Base-by-base conservation (phyloP, 2,888 invertebrate genomes). In the Gymnocheta viridis region DNA sequence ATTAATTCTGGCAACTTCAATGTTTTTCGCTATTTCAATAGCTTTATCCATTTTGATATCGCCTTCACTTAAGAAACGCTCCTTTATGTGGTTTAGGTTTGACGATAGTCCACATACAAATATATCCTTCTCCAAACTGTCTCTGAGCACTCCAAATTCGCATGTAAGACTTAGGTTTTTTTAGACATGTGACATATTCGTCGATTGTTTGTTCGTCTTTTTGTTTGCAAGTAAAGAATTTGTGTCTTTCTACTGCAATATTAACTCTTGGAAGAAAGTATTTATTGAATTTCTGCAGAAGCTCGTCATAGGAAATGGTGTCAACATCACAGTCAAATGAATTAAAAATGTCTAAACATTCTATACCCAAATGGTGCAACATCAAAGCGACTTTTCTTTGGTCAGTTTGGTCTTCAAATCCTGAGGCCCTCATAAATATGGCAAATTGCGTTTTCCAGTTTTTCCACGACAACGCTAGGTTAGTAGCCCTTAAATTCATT, bases 311-410 rank as follows among this genome's bases (percentile, higher is more conserved):
- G n/a, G n/a, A n/a, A n/a, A n/a, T n/a, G n/a, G n/a, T n/a, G n/a
- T n/a, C n/a, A n/a, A n/a, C n/a, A n/a, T n/a, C n/a, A n/a, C n/a
- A n/a, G n/a, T n/a, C n/a, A n/a, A n/a, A n/a, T n/a, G n/a, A n/a
- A n/a, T n/a, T n/a, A n/a, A n/a, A n/a, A n/a, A n/a, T n/a, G n/a
- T n/a, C n/a, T n/a, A n/a, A n/a, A n/a, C n/a, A n/a, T n/a, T n/a
- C n/a, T n/a, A n/a, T n/a, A n/a, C n/a, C n/a, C n/a, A n/a, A 49
- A 49, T 49, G 49, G 22, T 49, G 49, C 49, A 49, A 22, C 49
- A 19, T 2, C 22, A 22, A 49, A 49, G 49, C 49, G 9, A 49
- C 22, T 49, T 22, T 22, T 4, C 22, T 22, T 10, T 10, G 35
- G 35, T 35, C 35, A 35, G 49, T 22, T 49, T 22, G 19, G 1